Conservation (phyloP, 2,113 vertebrate genomes). For the Dolichallabes microphthalmus region DNA sequence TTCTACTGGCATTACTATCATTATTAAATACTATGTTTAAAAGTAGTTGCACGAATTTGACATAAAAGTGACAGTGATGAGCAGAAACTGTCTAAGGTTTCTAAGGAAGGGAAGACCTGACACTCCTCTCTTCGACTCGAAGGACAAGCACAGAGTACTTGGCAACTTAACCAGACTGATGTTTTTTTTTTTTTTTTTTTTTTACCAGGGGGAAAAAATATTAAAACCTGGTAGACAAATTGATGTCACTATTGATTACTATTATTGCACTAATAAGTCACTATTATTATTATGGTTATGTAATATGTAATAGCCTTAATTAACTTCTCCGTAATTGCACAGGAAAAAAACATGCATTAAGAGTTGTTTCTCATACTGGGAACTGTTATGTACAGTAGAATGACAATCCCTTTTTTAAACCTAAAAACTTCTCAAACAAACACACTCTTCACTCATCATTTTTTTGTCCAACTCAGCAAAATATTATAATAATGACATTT, state of each 20-base stretch:
- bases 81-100: neutral
- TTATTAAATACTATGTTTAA: neutral
- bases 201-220: neutral
- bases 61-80: neutral
- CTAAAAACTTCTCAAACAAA: neutral
- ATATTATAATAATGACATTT: neutral
- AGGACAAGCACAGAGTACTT: neutral
- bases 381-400: neutral
- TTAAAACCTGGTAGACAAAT: too few species aligned
- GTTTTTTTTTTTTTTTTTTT: neutral
- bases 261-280: too few species aligned
- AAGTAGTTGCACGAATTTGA: neutral
- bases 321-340: neutral
- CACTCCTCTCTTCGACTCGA: neutral
- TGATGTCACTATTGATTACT: neutral
- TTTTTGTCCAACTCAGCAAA: neutral
- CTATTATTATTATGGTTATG: neutral
- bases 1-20: too few species aligned
- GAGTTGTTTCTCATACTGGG: neutral
- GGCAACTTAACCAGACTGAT: neutral
- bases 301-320: neutral
- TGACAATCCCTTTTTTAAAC: neutral
- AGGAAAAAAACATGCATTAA: neutral
- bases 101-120: neutral
- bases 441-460: neutral